These are phyloP conservation scores for Mormyrus iriodes DNA, from an alignment of 2,113 vertebrate species.

Conservation along the genomic window DNA sequence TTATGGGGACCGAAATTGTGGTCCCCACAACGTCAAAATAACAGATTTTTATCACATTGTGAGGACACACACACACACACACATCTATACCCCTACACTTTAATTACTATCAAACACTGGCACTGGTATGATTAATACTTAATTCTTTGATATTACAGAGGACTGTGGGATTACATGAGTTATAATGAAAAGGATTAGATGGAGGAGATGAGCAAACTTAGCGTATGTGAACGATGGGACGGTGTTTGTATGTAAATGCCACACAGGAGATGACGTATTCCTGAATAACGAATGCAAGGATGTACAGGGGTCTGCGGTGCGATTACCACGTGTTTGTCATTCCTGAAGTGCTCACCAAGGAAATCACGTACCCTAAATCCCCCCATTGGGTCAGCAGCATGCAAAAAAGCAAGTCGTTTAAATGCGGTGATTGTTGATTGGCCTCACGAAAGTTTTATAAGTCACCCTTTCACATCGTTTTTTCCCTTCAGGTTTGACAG, in stretches of 20 bases:
- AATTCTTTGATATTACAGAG: constrained; percentile 17
- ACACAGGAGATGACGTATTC: background rate
- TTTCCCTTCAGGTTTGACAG: background rate
- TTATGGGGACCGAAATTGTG: background rate
- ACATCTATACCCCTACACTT: constrained; percentile 18
- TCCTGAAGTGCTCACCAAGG: background rate
- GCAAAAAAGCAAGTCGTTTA: too few relatives aligned
- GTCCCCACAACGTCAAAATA: background rate
- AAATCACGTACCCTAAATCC: background rate
- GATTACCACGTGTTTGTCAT: background rate
- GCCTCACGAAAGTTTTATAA: background rate
- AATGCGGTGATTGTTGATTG: background rate
- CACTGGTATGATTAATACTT: constrained; percentile 26
- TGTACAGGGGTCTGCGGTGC: background rate
- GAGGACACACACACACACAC: background rate
- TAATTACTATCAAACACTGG: constrained; percentile 32
- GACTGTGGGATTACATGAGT: constrained; percentile 11
- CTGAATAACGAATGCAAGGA: background rate
- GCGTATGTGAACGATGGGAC: background rate
- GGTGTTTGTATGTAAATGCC: constrained; percentile 13
- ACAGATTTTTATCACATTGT: too few relatives aligned
- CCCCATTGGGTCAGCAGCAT: background rate
- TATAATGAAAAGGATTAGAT: constrained; percentile 29
- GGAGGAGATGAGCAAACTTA: constrained; percentile 6
- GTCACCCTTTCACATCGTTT: background rate